Evolutionary conservation across 2,888 invertebrate species (phyloP).

Genomic region (Argyresthia goedartella): DNA sequence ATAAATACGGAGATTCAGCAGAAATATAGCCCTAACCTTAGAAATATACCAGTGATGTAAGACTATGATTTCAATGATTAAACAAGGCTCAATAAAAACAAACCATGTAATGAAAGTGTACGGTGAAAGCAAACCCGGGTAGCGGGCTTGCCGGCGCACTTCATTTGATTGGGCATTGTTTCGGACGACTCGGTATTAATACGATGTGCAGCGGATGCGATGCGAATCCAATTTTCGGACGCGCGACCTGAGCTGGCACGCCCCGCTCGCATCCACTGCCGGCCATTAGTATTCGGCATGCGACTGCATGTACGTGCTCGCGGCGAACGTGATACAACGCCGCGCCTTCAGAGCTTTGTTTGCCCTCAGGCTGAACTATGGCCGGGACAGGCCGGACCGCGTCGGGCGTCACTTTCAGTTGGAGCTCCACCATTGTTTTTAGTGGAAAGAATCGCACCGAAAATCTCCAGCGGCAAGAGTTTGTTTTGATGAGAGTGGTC

Average conservation of each 20-base stretch:
- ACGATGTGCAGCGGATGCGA: conserved; percentile 36
- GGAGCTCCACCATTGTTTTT: conserved; percentile 23
- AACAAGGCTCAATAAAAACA: too few species aligned
- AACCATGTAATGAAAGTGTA: not conserved
- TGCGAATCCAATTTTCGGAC: conserved; percentile 53
- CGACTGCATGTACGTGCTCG: conserved; percentile 34
- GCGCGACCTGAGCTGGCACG: conserved; percentile 31
- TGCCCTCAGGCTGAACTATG: conserved; percentile 17
- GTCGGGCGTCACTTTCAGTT: conserved; percentile 3
- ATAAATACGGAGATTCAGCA: too few species aligned
- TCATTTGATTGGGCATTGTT: conserved; percentile 61
- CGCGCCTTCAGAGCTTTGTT: conserved; percentile 35
- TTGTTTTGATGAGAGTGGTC: conserved; percentile 15
- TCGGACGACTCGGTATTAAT: conserved; percentile 32
- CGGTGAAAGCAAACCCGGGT: conserved; percentile 6
- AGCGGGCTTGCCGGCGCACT: conserved; percentile 19
- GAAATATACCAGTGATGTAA: too few species aligned
- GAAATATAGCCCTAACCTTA: too few species aligned
- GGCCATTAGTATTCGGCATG: conserved; percentile 44
- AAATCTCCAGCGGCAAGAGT: conserved; percentile 12
- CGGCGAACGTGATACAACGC: conserved; percentile 41
- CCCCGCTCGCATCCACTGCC: conserved; percentile 18
- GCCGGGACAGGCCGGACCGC: conserved; percentile 33
- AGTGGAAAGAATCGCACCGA: conserved; percentile 11
- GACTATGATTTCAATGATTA: too few species aligned